Conservation (phyloP, 2,113 vertebrate species). For the Sisor rabdophorus region DNA sequence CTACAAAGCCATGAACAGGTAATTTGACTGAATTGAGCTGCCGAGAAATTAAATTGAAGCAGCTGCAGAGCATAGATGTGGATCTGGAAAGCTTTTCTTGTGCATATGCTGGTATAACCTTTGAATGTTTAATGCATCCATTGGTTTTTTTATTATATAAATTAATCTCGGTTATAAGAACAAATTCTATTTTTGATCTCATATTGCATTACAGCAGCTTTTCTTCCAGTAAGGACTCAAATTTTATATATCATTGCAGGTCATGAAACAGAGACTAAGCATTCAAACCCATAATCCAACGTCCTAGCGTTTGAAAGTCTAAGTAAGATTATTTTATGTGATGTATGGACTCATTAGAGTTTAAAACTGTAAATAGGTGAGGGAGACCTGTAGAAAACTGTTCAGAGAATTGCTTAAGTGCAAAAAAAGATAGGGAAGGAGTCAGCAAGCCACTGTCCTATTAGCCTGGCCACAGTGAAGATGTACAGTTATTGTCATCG, state of each 20-base stretch:
- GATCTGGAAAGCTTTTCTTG: neutral
- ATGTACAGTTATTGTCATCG: conserved; percentile 63
- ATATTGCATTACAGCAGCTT: neutral
- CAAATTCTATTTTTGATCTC: neutral
- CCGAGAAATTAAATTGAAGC: neutral
- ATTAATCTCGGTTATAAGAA: neutral
- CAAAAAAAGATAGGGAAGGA: conserved; percentile 46
- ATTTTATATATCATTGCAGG: conserved; percentile 21
- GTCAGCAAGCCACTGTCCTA: conserved; percentile 52
- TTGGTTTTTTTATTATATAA: neutral
- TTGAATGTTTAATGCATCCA: neutral
- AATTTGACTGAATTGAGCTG: neutral
- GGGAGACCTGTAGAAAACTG: conserved; percentile 33
- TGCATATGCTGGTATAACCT: neutral
- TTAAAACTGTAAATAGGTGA: conserved; percentile 36
- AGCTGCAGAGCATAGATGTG: too few species aligned
- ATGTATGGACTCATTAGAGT: conserved; percentile 47
- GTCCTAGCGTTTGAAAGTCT: conserved; percentile 27
- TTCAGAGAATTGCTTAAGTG: conserved; percentile 42
- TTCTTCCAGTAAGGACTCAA: neutral
- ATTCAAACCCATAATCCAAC: conserved; percentile 8
- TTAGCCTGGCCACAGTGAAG: conserved; percentile 63
- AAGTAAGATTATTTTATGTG: conserved; percentile 47
- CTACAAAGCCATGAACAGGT: neutral
- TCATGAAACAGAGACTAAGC: neutral